phyloP scores from a whole-genome alignment of 2,888 invertebrate species.

The Encarsia formosa region DNA sequence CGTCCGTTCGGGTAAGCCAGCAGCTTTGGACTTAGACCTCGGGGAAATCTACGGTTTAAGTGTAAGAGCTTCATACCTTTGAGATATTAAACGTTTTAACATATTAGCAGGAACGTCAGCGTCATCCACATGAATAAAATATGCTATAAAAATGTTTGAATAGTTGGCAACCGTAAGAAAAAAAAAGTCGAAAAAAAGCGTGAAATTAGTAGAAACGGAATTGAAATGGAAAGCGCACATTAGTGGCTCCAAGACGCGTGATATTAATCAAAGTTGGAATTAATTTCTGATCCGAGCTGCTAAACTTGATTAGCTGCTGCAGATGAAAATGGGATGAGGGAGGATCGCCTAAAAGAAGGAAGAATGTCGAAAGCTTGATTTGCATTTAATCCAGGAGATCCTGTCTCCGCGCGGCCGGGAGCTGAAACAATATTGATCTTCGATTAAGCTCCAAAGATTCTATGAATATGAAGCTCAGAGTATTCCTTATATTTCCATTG shows the following conservation, averaged over 20 bases:
- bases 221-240: too few relatives aligned
- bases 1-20: not conserved
- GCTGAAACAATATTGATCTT: conserved; percentile 20
- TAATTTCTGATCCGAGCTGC: conserved; percentile 9
- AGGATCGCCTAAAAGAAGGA: not conserved
- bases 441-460: conserved; percentile 5
- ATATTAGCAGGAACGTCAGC: too few relatives aligned
- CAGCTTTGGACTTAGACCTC: not conserved
- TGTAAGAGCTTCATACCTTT: not conserved
- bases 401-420: not conserved
- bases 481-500: too few relatives aligned
- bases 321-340: not conserved
- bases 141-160: too few relatives aligned
- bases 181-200: too few relatives aligned
- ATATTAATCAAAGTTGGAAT: conserved; percentile 13
- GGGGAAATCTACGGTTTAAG: not conserved
- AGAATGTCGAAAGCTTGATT: too few relatives aligned
- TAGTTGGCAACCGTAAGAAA: too few relatives aligned
- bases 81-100: not conserved
- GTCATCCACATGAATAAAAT: too few relatives aligned
- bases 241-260: too few relatives aligned
- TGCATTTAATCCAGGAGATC: conserved; percentile 16
- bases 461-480: too few relatives aligned
- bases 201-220: too few relatives aligned
- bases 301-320: conserved; percentile 9